Conservation (phyloP, 1,140 invertebrate species). For the Temnothorax nylanderi region DNA sequence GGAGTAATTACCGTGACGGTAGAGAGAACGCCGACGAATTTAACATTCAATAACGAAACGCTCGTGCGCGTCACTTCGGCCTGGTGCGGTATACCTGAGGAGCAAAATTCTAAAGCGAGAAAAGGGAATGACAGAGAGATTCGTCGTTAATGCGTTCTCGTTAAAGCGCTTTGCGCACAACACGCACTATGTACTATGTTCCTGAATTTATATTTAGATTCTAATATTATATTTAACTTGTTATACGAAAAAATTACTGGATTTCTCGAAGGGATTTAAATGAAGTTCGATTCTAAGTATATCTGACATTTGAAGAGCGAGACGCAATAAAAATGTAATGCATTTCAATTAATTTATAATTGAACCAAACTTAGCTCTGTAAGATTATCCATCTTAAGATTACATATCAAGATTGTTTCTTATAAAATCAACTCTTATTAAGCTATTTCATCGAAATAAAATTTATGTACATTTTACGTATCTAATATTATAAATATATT, state of each 20-base stretch:
- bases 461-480: background rate
- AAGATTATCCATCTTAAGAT: background rate
- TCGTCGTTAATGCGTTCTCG: slow-evolving; percentile 3
- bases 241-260: background rate
- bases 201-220: slow-evolving; percentile 9
- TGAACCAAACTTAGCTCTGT: background rate
- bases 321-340: background rate
- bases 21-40: slow-evolving; percentile 57
- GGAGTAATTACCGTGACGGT: slow-evolving; percentile 66
- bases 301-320: background rate
- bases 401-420: background rate
- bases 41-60: slow-evolving; percentile 69
- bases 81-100: slow-evolving; percentile 5
- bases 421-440: background rate
- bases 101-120: background rate
- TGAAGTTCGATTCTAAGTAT: background rate
- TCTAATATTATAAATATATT: background rate
- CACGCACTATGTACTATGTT: background rate
- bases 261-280: background rate
- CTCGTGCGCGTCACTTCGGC: slow-evolving; percentile 33
- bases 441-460: background rate
- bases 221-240: background rate
- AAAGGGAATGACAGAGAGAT: background rate
- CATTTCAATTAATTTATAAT: background rate
- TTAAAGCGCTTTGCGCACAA: background rate